Evolutionary conservation across 2,797 vertebrate genomes (phyloP).

Genomic region (Emydoidea blandingii): DNA sequence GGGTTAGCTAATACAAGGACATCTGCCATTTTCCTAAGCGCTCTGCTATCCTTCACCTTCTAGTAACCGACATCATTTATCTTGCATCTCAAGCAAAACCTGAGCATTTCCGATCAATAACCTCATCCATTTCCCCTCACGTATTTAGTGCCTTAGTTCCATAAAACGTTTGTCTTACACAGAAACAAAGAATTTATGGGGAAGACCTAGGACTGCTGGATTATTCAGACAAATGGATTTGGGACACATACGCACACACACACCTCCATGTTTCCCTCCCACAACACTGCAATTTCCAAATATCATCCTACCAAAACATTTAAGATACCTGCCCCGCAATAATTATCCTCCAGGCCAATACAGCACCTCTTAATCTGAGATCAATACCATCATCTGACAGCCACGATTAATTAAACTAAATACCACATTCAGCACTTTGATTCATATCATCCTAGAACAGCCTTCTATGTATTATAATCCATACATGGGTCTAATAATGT

Average conservation of each 20-base stretch:
- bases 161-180: neutral
- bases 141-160: neutral
- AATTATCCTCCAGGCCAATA: neutral
- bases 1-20: neutral
- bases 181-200: neutral
- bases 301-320: neutral
- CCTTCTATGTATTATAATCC: slow-evolving; percentile 46
- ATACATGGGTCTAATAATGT: slow-evolving; percentile 40
- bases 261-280: slow-evolving; percentile 36
- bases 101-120: neutral
- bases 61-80: neutral
- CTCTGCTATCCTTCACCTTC: neutral
- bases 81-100: neutral
- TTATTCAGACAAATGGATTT: slow-evolving; percentile 65
- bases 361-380: slow-evolving; percentile 44
- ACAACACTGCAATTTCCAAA: neutral
- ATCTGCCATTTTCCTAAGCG: rapidly evolving
- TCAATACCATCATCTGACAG: slow-evolving; percentile 65
- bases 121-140: neutral
- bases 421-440: slow-evolving; percentile 62
- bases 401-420: slow-evolving; percentile 66
- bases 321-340: neutral
- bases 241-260: slow-evolving; percentile 8
- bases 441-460: slow-evolving; percentile 65
- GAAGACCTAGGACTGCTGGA: neutral